A percentile compares a stretch with the other conserved stretches of the same genome.
Evolutionary conservation across 2,113 vertebrate genomes (phyloP).

Genomic region (Pelusios castaneus): DNA sequence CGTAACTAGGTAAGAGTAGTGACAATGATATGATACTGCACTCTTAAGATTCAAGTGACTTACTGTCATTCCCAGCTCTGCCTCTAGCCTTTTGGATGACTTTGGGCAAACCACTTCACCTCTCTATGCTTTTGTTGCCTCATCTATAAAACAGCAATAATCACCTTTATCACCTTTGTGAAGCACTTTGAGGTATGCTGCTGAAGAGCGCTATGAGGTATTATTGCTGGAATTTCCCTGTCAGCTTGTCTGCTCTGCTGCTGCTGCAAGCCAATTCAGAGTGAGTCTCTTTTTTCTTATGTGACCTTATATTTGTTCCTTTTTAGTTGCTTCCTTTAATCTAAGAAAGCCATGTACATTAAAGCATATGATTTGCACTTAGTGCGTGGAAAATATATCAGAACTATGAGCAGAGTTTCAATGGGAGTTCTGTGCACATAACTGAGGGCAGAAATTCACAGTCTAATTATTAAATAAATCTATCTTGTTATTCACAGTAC

Average conservation of each 20-base stretch:
- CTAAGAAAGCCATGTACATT: neutral
- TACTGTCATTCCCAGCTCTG: neutral
- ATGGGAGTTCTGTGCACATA: fast-evolving
- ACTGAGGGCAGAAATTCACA: neutral
- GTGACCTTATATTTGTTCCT: neutral
- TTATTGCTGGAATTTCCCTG: neutral
- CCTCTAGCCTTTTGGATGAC: neutral
- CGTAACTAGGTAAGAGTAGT: neutral
- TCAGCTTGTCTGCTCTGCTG: neutral
- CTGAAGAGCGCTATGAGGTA: fast-evolving
- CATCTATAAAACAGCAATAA: neutral
- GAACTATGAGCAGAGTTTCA: neutral
- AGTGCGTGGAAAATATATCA: neutral
- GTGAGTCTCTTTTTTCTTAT: neutral
- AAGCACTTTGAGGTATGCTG: neutral
- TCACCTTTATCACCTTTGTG: neutral
- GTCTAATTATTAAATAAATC: neutral
- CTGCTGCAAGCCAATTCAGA: neutral
- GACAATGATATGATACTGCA: neutral
- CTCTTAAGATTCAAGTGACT: fast-evolving
- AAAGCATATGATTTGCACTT: fast-evolving
- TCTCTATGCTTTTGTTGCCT: fast-evolving
- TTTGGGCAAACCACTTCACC: fast-evolving
- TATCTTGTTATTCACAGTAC: neutral
- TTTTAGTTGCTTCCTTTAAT: neutral